Percentiles rank a stretch among this genome's conserved stretches.
phyloP scores from a whole-genome alignment of 2,888 invertebrate species.

The Erannis defoliaria region DNA sequence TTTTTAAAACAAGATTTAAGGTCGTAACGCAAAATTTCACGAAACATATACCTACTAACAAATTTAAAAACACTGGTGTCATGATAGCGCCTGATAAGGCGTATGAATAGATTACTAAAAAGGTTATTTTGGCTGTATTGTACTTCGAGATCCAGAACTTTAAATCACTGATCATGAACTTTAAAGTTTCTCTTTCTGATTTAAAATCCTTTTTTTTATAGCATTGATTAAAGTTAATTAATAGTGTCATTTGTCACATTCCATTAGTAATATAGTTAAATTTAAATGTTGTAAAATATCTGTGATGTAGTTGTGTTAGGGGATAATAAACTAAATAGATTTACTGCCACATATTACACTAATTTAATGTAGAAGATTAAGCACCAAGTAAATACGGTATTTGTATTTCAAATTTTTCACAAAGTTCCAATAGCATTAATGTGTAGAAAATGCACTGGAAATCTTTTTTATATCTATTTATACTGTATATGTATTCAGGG shows the following conservation, averaged over 20 bases:
- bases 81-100: no score
- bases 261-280: constrained; percentile 37
- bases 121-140: no score
- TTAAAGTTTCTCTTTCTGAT: no score
- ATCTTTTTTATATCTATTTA: constrained; percentile 4
- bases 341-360: constrained; percentile 28
- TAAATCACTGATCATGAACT: no score
- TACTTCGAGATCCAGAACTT: no score
- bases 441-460: constrained; percentile 3
- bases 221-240: not conserved
- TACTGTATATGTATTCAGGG: constrained; percentile 1
- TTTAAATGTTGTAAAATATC: constrained; percentile 60
- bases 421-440: not conserved
- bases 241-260: constrained; percentile 36
- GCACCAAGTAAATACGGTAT: constrained; percentile 13
- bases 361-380: constrained; percentile 3
- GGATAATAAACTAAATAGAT: constrained; percentile 26
- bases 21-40: no score
- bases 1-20: no score
- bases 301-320: constrained; percentile 63
- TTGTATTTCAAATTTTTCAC: constrained; percentile 22
- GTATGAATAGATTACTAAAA: no score
- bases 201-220: no score
- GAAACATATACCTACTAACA: no score
- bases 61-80: no score